A percentile compares a stretch with the other conserved stretches of the same genome.
These are phyloP conservation scores for Nematopogon swammerdamellus DNA, from an alignment of 2,888 invertebrate genomes.

Conservation along the genomic window DNA sequence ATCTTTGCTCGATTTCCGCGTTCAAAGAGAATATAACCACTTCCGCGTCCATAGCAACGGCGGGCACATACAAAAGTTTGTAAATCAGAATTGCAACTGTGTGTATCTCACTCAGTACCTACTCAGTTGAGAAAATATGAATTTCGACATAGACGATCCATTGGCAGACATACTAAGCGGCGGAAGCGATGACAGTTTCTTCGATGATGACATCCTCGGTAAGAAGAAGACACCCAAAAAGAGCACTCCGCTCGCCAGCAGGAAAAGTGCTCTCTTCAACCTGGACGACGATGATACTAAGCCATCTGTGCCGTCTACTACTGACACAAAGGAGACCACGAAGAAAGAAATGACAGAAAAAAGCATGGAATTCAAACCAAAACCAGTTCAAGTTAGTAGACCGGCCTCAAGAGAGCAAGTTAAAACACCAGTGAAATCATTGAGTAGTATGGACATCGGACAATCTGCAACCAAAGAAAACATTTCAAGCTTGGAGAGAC, in stretches of 20 bases:
- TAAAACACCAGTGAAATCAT: too few relatives aligned
- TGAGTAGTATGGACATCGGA: too few relatives aligned
- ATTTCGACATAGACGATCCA: slow-evolving; percentile 60
- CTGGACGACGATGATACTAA: slow-evolving; percentile 23
- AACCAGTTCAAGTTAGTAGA: too few relatives aligned
- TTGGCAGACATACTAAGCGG: slow-evolving; percentile 64
- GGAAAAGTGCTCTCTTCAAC: slow-evolving; percentile 39
- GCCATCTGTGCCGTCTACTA: neutral
- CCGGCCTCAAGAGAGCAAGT: too few relatives aligned
- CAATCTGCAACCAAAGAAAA: neutral
- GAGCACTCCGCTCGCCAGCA: slow-evolving; percentile 24
- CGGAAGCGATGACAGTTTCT: slow-evolving; percentile 70
- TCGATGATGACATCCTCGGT: slow-evolving; percentile 57
- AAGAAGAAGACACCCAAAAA: slow-evolving; percentile 38
- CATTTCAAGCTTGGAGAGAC: neutral
- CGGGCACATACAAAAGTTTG: neutral
- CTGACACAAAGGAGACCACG: neutral
- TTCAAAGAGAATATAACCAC: too few relatives aligned
- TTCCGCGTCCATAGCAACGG: neutral
- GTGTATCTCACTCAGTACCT: too few relatives aligned
- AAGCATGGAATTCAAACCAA: too few relatives aligned
- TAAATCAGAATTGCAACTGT: too few relatives aligned
- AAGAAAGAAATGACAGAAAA: too few relatives aligned
- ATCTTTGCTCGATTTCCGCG: too few relatives aligned
- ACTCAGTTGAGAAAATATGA: slow-evolving; percentile 29